Evolutionary conservation across 2,888 invertebrate genomes (phyloP), one percentile per base, ranked within the genome.

Genomic region (Tetragonula carbonaria): DNA sequence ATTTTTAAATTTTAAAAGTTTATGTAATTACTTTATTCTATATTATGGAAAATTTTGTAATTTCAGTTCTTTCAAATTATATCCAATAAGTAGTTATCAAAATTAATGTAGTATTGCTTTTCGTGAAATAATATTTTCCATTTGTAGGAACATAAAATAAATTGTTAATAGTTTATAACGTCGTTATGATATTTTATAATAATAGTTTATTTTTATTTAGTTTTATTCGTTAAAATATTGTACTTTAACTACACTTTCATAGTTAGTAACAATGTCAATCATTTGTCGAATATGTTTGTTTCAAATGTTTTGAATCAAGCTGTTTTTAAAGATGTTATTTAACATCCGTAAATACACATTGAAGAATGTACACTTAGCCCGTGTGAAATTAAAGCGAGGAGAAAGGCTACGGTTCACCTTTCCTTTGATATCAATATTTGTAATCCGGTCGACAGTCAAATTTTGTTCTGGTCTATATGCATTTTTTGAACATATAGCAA

Each of bases 321-420:
- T n/a, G 16, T 51, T 18, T 33, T 74, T 66, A 14, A 53, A 38
- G 14, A 38, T 18, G 6, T 45, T 18, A 11, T 51, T 78, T 55
- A 73, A 50, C 21, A 33, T 45, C 45, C 45, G 8, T 55, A 63
- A 57, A 74, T 66, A 23, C 21, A n/a, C 8, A 18, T 23, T 38
- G 55, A 33, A 62, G 65, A 74, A 65, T 74, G n/a, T 59, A 59
- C 8, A 45, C 33, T 55, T 74, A 23, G 53, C 28, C 21, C 38
- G 23, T 57, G 51, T 72, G 55, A 82, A 75, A 80, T 72, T 71
- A 80, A 68, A 66, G 62, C 66, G n/a, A 65, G 38, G 67, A 66
- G 80, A 75, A 82, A 80, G 75, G 65, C 67, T 38, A 66, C 28
- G 33, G 62, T 71, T 75, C 71, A 63, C 63, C 51, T 63, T 74